These are phyloP conservation scores for Melikaiella ostensackeni DNA, from an alignment of 2,888 invertebrate species.

Conservation along the genomic window DNA sequence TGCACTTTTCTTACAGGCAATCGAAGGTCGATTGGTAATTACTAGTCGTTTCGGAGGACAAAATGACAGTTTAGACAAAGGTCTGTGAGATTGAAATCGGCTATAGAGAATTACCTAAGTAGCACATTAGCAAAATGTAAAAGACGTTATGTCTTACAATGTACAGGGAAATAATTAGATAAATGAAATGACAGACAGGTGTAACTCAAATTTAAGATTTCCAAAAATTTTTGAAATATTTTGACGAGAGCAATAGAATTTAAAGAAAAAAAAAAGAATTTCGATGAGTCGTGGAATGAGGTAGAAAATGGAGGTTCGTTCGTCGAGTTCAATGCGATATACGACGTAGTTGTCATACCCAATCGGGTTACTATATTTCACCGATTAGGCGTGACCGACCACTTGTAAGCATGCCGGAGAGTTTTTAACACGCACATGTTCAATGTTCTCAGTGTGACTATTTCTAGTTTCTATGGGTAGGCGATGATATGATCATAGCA, in stretches of 20 bases:
- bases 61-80: not conserved
- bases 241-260: not conserved
- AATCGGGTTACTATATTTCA: conserved; percentile 53
- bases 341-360: conserved; percentile 40
- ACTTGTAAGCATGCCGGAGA: not conserved
- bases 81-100: not conserved
- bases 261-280: not conserved
- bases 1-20: conserved; percentile 26
- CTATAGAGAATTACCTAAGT: not conserved
- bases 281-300: not conserved
- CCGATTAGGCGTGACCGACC: conserved; percentile 49
- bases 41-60: not conserved
- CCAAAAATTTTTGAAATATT: not conserved
- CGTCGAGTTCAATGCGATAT: conserved; percentile 12
- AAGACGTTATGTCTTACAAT: not conserved
- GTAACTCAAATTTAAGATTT: not conserved
- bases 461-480: not conserved
- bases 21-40: conserved; percentile 31
- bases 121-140: conserved; percentile 2
- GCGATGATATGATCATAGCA: not conserved
- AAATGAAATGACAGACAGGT: no score
- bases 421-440: conserved; percentile 19
- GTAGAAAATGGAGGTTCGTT: conserved; percentile 14
- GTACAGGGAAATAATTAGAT: not conserved
- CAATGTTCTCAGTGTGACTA: not conserved